A percentile compares a stretch with the other conserved stretches of the same genome.
These are phyloP conservation scores for Sarcoramphus papa DNA, from an alignment of 2,797 vertebrate species.

Conservation along the genomic window DNA sequence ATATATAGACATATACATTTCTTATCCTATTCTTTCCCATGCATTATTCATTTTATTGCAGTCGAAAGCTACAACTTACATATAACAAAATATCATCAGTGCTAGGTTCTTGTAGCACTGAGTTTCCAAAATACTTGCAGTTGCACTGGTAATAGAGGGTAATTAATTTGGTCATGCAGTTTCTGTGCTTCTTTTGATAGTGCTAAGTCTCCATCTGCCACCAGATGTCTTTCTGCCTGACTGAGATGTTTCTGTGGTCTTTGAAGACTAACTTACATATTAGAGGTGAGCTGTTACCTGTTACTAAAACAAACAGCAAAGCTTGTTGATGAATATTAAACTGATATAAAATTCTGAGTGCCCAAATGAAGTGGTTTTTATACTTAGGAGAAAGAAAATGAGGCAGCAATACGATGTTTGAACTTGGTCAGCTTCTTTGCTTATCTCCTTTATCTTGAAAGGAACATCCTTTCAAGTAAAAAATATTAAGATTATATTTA, in stretches of 20 bases:
- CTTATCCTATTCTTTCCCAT: not conserved
- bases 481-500: constrained; percentile 15
- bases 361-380: not conserved
- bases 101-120: not conserved
- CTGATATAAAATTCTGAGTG: not conserved
- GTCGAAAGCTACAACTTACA: not conserved
- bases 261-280: constrained; percentile 87
- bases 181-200: constrained; percentile 71
- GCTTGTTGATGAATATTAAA: not conserved
- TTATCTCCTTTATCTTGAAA: not conserved
- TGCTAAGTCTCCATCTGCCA: constrained; percentile 64
- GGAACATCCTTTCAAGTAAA: not conserved
- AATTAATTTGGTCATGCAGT: constrained; percentile 44
- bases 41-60: not conserved
- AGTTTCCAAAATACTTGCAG: not conserved
- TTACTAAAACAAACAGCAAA: constrained; percentile 4
- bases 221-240: constrained; percentile 94
- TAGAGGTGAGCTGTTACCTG: constrained; percentile 55
- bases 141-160: constrained; percentile 26
- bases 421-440: not conserved
- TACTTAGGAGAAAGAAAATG: not conserved
- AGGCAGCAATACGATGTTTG: not conserved
- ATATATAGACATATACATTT: not conserved
- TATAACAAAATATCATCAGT: not conserved
- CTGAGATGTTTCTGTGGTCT: constrained; percentile 94